Evolutionary conservation across 2,888 invertebrate genomes (phyloP).

Genomic region (Teleiodes luculella): DNA sequence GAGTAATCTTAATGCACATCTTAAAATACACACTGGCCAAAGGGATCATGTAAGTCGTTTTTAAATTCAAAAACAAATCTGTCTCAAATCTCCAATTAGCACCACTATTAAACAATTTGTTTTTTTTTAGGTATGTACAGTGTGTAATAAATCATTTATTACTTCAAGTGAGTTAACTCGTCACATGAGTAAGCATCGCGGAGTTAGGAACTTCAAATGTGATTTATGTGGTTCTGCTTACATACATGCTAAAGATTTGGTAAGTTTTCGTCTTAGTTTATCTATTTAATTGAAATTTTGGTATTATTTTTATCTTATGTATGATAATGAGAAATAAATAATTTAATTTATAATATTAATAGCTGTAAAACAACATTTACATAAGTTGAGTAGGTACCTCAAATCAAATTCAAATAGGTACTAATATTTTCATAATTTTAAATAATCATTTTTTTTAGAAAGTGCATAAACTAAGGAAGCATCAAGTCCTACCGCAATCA

Average conservation of each 20-base stretch:
- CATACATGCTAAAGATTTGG: slow-evolving; percentile 77
- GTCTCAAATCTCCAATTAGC: no score
- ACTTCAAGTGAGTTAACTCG: slow-evolving; percentile 80
- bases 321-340: no score
- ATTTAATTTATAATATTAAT: no score
- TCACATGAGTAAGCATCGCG: slow-evolving; percentile 79
- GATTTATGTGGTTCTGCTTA: slow-evolving; percentile 77
- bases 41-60: slow-evolving; percentile 78
- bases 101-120: background rate
- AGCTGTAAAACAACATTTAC: no score
- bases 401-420: no score
- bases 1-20: slow-evolving; percentile 80
- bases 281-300: background rate
- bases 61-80: no score
- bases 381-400: no score
- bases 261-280: slow-evolving; percentile 38
- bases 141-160: slow-evolving; percentile 80
- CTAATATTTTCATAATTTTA: background rate
- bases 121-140: slow-evolving; percentile 62
- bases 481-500: slow-evolving; percentile 37
- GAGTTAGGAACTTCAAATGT: slow-evolving; percentile 78
- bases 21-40: slow-evolving; percentile 81
- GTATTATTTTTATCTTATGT: background rate
- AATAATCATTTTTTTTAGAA: slow-evolving; percentile 50
- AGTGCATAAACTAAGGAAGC: slow-evolving; percentile 62